Conservation (phyloP, 2,797 vertebrate genomes). For the Notoglanidium macrostoma region DNA sequence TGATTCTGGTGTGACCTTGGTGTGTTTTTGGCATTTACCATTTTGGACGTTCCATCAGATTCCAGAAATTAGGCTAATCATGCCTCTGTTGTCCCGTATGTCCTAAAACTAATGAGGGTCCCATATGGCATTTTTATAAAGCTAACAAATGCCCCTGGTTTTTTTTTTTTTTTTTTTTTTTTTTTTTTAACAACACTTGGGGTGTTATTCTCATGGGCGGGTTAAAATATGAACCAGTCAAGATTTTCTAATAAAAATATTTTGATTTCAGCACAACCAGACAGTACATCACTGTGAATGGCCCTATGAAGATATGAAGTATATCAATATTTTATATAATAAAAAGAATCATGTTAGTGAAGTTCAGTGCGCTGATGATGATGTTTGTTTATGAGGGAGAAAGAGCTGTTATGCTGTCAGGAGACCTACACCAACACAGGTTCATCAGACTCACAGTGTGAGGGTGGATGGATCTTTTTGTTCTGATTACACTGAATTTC, state of each 20-base stretch:
- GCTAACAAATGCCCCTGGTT: constrained; percentile 1
- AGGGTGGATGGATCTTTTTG: constrained; percentile 36
- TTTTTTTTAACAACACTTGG: neutral
- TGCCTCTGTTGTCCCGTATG: neutral
- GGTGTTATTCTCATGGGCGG: neutral
- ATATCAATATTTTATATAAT: constrained; percentile 32
- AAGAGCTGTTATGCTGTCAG: constrained; percentile 28
- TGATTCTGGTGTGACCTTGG: neutral
- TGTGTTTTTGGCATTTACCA: constrained; percentile 11
- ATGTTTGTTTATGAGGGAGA: constrained; percentile 43
- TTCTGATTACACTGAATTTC: constrained; percentile 8
- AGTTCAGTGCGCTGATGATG: constrained; percentile 32
- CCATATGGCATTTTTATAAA: constrained; percentile 5
- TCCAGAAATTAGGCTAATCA: neutral
- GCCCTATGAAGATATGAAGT: neutral
- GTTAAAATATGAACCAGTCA: neutral
- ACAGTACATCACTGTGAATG: neutral
- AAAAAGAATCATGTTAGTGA: constrained; percentile 12
- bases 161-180: neutral
- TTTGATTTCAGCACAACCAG: neutral
- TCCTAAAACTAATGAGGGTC: constrained; percentile 2
- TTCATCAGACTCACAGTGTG: constrained; percentile 39
- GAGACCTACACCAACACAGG: constrained; percentile 50
- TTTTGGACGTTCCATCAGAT: constrained; percentile 1
- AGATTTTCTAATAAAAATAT: neutral